Percentiles rank a stretch among this genome's conserved stretches.
These are phyloP conservation scores for Ciconia boyciana DNA, from an alignment of 2,113 vertebrate genomes.

Conservation along the genomic window DNA sequence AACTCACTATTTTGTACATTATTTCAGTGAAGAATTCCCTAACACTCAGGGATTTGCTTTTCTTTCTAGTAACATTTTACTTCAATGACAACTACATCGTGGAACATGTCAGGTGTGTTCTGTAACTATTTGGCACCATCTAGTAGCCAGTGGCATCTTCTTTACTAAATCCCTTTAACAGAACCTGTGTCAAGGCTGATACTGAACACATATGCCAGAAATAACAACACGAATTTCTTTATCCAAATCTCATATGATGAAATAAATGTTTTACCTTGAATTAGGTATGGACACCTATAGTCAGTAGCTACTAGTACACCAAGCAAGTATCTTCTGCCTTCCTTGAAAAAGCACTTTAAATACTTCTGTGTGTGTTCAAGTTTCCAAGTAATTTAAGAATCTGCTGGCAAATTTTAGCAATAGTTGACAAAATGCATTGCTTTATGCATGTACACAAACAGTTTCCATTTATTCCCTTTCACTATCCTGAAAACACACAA, in stretches of 20 bases:
- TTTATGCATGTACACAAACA: neutral
- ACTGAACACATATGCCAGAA: neutral
- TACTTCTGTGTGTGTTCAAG: neutral
- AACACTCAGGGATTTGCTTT: neutral
- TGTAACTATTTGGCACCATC: constrained; percentile 66
- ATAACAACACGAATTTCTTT: neutral
- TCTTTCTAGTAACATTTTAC: neutral
- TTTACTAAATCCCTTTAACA: neutral
- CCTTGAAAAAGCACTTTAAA: neutral
- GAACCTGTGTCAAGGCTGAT: neutral
- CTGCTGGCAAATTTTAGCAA: neutral
- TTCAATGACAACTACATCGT: neutral
- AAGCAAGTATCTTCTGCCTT: neutral
- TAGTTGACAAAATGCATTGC: neutral
- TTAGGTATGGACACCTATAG: neutral
- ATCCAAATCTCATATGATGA: neutral
- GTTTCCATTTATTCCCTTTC: neutral
- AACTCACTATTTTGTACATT: neutral
- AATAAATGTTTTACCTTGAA: neutral
- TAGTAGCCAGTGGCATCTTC: neutral
- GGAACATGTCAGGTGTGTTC: neutral
- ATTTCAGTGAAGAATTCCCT: neutral
- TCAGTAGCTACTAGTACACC: neutral
- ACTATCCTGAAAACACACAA: neutral
- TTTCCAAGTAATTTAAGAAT: neutral